Evolutionary conservation across 2,797 vertebrate species (phyloP), one percentile per base, ranked within the genome.

Genomic region (Anableps anableps): DNA sequence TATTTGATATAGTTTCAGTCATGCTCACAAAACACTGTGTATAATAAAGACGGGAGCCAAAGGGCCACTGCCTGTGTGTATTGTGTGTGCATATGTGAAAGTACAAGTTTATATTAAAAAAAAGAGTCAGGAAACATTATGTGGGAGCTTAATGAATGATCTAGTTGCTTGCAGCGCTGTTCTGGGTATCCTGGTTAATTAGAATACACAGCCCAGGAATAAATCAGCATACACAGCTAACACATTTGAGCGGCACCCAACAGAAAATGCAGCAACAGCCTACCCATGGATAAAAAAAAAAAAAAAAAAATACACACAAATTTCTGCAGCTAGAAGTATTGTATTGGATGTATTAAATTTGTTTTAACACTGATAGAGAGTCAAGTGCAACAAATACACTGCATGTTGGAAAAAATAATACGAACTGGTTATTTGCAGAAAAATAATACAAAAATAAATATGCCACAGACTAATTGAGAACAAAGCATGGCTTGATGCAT

Each of bases 1-100:
- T 87, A 55, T 89, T 72, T 91, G 76, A 89, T 77, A 47, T 74
- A 81, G 79, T 91, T 92, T 89, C 48, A 50, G 84, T 91, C 91
- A 85, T 83, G 73, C 84, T 86, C 75, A 81, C 85, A 80, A 91
- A 88, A 87, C 76, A 83, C 45, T 75, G 77, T 83, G 80, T 76
- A 82, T 62, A 74, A 74, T 71, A 77, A 48, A 83, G 43, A 71
- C 38, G 76, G 76, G 78, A 86, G 77, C 80, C 74, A 5, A 47
- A 66, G 81, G 77, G 78, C 45, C 43, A 31, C 0, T 0, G 0
- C 29, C 43, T 29, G 6, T 43, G 21, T 36, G n/a, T 66, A 3
- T 19, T 58, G 55, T 53, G 45, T 51, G 48, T 45, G 34, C 60
- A 43, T 38, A 36, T 60, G 3, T 36, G 51, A 9, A 36, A 36